Evolutionary conservation across 23 tunicate genomes (phyloP).

Genomic region (Trididemnum nubilum): DNA sequence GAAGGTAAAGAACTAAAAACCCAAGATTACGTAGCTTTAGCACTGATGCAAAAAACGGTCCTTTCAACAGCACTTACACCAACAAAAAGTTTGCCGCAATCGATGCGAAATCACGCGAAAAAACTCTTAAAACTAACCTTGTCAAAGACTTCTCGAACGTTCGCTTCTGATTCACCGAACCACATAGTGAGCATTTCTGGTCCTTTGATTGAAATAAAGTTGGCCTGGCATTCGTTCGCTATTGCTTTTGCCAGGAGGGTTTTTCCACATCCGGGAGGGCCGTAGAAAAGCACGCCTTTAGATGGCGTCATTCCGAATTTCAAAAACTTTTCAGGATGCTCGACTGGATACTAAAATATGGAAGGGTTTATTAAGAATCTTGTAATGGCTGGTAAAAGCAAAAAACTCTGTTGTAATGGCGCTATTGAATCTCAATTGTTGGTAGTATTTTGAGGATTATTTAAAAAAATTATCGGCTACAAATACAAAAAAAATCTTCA

Average conservation of each 20-base stretch:
- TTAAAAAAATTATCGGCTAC: too few relatives aligned
- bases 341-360: conserved; percentile 81
- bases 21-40: too few relatives aligned
- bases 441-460: too few relatives aligned
- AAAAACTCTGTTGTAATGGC: too few relatives aligned
- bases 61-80: too few relatives aligned
- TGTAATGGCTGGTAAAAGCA: too few relatives aligned
- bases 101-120: too few relatives aligned
- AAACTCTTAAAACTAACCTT: conserved; percentile 55
- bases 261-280: conserved; percentile 99
- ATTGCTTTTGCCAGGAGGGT: conserved; percentile 97
- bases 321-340: conserved; percentile 97
- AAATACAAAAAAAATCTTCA: too few relatives aligned
- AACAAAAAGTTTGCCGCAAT: too few relatives aligned
- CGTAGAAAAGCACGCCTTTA: conserved; percentile 94
- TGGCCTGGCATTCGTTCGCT: conserved; percentile 99
- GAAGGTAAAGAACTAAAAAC: too few relatives aligned
- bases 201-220: conserved; percentile 97
- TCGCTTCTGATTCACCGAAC: conserved; percentile 98
- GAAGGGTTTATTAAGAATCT: background rate
- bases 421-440: too few relatives aligned
- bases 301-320: conserved; percentile 99
- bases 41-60: too few relatives aligned
- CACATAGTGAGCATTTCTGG: conserved; percentile 97
- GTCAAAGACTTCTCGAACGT: conserved; percentile 94